Percentiles rank a stretch among this genome's conserved stretches.
Conservation (phyloP, 2,113 vertebrate genomes). For the Tragulus kanchil region DNA sequence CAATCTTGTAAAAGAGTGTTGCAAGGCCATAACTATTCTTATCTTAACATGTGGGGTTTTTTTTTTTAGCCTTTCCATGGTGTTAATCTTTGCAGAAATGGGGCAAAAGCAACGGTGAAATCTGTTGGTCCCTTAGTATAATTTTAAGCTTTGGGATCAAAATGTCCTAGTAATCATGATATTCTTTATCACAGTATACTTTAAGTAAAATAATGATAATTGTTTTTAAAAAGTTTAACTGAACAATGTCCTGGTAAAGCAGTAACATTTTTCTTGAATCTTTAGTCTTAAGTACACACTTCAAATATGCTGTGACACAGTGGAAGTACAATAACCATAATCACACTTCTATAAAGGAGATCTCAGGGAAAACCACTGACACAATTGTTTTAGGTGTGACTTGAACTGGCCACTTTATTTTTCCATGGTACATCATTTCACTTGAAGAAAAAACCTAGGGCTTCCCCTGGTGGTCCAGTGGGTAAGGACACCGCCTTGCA, state of each 20-base stretch:
- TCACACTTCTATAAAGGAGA: neutral
- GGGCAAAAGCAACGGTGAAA: neutral
- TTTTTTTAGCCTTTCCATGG: neutral
- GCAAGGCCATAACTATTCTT: neutral
- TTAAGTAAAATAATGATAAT: neutral
- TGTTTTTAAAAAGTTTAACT: constrained; percentile 15
- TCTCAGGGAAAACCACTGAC: neutral
- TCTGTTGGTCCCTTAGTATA: neutral
- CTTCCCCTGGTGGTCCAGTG: no score
- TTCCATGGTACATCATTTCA: neutral
- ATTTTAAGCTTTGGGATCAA: neutral
- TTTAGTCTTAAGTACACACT: neutral
- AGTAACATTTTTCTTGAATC: constrained; percentile 13
- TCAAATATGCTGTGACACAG: neutral
- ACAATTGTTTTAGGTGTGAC: neutral
- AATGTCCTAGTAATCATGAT: neutral
- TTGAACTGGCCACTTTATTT: neutral
- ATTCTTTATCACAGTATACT: neutral
- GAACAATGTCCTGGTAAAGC: neutral
- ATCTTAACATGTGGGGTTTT: neutral
- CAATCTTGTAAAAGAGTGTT: neutral
- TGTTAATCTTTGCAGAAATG: neutral
- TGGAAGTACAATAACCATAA: neutral
- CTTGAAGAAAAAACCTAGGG: neutral
- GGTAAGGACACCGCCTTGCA: no score